A percentile compares a stretch with the other conserved stretches of the same genome.
These are phyloP conservation scores for Hemicordylus capensis DNA, from an alignment of 2,113 vertebrate genomes.

Conservation along the genomic window DNA sequence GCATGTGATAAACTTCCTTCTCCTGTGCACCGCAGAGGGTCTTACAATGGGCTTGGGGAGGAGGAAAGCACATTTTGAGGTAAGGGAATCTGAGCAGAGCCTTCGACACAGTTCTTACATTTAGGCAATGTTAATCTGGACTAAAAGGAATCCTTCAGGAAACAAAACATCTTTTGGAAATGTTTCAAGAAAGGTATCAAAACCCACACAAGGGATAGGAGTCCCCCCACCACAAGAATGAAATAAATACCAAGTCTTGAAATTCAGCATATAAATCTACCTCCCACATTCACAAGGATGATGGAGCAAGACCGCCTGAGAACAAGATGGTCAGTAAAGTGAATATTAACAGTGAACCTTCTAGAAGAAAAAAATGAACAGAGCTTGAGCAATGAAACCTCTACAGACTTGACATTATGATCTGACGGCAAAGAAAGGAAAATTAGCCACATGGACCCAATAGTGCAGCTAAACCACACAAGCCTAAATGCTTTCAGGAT, in stretches of 20 bases:
- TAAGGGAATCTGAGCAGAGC: slow-evolving; percentile 22
- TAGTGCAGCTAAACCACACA: neutral
- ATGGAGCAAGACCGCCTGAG: neutral
- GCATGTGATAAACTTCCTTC: slow-evolving; percentile 17
- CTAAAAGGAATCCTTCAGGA: slow-evolving; percentile 3
- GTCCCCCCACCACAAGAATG: slow-evolving; percentile 1
- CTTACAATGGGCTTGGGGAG: slow-evolving; percentile 7
- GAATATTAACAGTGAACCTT: accelerated
- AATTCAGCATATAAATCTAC: neutral
- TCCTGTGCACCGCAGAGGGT: neutral
- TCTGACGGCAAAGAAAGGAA: neutral
- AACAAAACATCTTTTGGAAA: slow-evolving; percentile 24
- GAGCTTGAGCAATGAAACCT: neutral
- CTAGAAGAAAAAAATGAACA: neutral
- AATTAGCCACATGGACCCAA: neutral
- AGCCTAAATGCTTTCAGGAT: neutral
- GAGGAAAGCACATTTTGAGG: neutral
- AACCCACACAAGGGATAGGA: neutral
- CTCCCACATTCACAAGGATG: neutral
- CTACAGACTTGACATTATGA: neutral
- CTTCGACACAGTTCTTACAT: slow-evolving; percentile 13
- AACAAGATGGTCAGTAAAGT: neutral
- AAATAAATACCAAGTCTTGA: neutral
- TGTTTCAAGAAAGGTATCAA: slow-evolving; percentile 2
- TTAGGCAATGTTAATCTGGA: slow-evolving; percentile 4